Percentiles rank a stretch among this genome's conserved stretches.
These are phyloP conservation scores for Enteromius afrohamiltoni DNA, from an alignment of 2,797 vertebrate genomes.

Conservation along the genomic window DNA sequence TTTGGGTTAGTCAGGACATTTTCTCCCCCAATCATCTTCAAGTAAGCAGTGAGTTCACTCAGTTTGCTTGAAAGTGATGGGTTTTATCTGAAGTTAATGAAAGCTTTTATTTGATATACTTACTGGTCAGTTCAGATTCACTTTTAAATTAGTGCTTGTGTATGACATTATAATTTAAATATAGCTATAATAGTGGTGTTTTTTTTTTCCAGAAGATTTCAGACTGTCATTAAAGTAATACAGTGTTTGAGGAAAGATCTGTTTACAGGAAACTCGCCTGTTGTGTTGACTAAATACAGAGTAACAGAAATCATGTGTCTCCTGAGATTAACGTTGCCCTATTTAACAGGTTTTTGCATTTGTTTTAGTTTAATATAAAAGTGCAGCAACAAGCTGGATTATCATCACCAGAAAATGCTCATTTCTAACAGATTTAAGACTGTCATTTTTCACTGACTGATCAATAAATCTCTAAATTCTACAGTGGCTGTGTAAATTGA, in stretches of 20 bases:
- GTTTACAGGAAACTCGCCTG: constrained; percentile 38
- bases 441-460: not conserved
- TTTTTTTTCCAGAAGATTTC: not conserved
- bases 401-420: not conserved
- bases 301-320: not conserved
- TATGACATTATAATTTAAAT: not conserved
- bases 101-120: not conserved
- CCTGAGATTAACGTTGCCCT: not conserved
- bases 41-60: not conserved
- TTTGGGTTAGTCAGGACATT: not conserved
- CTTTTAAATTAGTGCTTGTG: not conserved
- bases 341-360: constrained; percentile 1
- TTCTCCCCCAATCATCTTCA: not conserved
- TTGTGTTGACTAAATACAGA: constrained; percentile 42
- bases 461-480: not conserved
- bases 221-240: constrained; percentile 10
- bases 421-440: not conserved
- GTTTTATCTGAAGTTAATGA: not conserved
- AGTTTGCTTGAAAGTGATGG: not conserved
- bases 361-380: not conserved
- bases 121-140: not conserved
- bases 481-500: not conserved
- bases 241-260: constrained; percentile 3
- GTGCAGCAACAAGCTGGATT: not conserved
- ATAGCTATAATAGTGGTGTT: not conserved